These are phyloP conservation scores for Bellardia bayeri DNA, from an alignment of 2,888 invertebrate genomes.

Conservation along the genomic window DNA sequence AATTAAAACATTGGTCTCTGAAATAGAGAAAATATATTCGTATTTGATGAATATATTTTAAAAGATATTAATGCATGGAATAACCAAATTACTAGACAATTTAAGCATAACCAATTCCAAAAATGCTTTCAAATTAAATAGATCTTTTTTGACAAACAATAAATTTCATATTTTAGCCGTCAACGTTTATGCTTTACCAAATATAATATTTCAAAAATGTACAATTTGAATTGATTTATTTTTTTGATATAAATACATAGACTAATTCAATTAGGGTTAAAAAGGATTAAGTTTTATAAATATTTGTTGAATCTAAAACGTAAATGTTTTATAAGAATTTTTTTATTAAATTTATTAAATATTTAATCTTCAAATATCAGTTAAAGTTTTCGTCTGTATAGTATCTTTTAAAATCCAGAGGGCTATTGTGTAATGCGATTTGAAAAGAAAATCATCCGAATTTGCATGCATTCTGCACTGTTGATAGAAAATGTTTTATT, in stretches of 20 bases:
- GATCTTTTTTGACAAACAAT: neutral
- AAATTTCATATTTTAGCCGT: neutral
- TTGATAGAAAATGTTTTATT: no score
- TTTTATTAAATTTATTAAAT: no score
- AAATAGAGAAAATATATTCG: neutral
- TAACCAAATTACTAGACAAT: neutral
- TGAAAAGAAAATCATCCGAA: no score
- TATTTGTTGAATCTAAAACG: no score
- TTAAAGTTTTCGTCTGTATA: no score
- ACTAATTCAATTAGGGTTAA: neutral
- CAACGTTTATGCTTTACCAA: no score
- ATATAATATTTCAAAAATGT: neutral
- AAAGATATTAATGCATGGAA: conserved; percentile 2
- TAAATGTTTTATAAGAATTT: no score
- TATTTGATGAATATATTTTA: neutral
- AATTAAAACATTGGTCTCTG: conserved; percentile 32
- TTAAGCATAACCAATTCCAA: neutral
- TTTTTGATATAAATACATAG: neutral
- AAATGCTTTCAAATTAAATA: neutral
- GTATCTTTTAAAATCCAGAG: no score
- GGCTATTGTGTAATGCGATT: no score
- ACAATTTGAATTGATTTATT: neutral
- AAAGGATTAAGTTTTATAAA: neutral
- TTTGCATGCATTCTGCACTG: no score
- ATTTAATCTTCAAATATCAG: no score